Evolutionary conservation across 2,888 invertebrate species (phyloP), one percentile per base, ranked within the genome.

Genomic region (Mesochorus sp.): DNA sequence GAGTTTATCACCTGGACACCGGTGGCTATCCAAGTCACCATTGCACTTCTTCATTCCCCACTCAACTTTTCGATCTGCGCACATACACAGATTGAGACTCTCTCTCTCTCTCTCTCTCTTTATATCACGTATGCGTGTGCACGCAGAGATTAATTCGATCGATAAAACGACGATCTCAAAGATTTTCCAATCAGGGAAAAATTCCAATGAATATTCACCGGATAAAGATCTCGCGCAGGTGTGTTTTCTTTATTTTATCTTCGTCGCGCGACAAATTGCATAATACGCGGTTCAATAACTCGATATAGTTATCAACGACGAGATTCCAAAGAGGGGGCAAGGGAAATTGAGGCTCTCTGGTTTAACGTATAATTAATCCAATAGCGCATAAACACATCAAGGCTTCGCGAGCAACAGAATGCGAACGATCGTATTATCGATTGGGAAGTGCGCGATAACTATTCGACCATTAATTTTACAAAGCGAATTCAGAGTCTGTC

Each of bases 1-100:
- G 85, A 86, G 85, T 88, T 87, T 87, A 89, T 88, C 86, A 84
- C 79, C 53, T 51, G 73, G 42, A 24, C 49, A 10, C 10, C 19
- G 71, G 64, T 77, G 59, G 47, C 57, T 39, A 62, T 10, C 57
- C 42, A 57, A 76, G 82, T 83, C 82, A 85, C 84, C 81, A 79
- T 55, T 72, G 66, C 51, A 24, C 49, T 53, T 67, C 53, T 34
- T 12, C 51, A 17, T 66, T 51, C 39, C 39, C n/a, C 42, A 28
- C 42, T 53, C 28, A 12, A 28, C 53, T 28, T 55, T 53, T 55
- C 67, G n/a, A n/a, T n/a, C n/a, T n/a, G n/a, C n/a, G n/a, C n/a
- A n/a, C n/a, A 42, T 42, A 42, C 6, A 42, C 42, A 12, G 42
- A 19, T 19, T n/a, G n/a, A n/a, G n/a, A n/a, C n/a, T n/a, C n/a